Conservation (phyloP, 2,888 invertebrate species). For the Aspidiotus rigidus region DNA sequence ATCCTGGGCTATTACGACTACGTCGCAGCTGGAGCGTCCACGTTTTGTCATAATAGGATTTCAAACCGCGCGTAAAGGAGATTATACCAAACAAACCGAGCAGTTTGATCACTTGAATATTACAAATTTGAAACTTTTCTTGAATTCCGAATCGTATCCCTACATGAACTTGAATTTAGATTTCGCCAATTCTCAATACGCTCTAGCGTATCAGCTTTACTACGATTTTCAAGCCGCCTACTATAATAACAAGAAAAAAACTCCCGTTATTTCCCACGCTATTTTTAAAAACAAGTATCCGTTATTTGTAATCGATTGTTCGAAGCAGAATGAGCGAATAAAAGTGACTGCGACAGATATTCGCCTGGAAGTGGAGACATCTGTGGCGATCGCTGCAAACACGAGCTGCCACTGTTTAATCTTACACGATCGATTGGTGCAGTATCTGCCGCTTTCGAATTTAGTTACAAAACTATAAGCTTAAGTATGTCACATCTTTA, state of each 20-base stretch:
- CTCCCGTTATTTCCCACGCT: no score
- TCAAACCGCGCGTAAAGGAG: neutral
- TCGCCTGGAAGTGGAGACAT: no score
- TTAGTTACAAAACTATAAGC: no score
- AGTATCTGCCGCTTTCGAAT: no score
- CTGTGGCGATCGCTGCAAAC: no score
- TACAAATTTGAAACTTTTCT: neutral
- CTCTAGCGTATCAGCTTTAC: neutral
- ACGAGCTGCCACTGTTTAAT: no score
- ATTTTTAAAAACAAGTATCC: no score
- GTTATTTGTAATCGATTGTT: neutral
- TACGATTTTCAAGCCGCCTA: neutral
- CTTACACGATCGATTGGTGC: no score
- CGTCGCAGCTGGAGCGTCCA: neutral
- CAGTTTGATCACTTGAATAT: neutral
- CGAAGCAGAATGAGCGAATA: no score
- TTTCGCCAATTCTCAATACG: neutral
- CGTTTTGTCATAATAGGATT: neutral
- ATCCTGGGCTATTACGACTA: neutral
- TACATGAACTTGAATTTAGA: constrained; percentile 8
- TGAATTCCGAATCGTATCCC: constrained; percentile 1
- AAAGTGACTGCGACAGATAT: no score
- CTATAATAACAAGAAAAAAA: no score
- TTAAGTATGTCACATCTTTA: no score
- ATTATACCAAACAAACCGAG: neutral